Evolutionary conservation across 1,140 invertebrate species (phyloP).

Genomic region (Hypsibius dujardini): DNA sequence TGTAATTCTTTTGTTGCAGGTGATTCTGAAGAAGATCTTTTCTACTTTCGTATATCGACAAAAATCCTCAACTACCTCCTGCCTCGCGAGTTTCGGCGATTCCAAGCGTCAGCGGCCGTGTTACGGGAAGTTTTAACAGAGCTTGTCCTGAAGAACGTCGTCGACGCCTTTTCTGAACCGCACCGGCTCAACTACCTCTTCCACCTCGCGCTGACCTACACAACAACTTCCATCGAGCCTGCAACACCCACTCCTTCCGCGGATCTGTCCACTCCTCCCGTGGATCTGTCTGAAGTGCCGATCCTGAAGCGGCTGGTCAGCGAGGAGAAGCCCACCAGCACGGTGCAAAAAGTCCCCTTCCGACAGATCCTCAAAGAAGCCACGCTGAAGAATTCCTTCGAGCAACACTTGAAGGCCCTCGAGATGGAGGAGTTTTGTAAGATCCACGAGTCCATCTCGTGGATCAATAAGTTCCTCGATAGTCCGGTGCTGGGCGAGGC

Average conservation of each 20-base stretch:
- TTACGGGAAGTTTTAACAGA: constrained; percentile 7
- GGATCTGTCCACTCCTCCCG: not conserved
- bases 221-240: not conserved
- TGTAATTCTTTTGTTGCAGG: not conserved
- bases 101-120: not conserved
- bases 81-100: not conserved
- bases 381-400: constrained; percentile 11
- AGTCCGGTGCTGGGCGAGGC: constrained; percentile 15
- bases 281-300: not conserved
- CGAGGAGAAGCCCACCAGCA: not conserved
- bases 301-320: not conserved
- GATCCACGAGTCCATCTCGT: constrained; percentile 6
- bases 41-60: not conserved
- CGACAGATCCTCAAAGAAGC: constrained; percentile 10
- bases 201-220: not conserved
- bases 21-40: not conserved
- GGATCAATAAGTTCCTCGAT: constrained; percentile 14
- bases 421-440: not conserved
- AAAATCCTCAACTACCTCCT: not conserved
- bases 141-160: not conserved
- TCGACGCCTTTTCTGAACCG: not conserved
- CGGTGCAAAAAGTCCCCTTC: not conserved
- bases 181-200: not conserved
- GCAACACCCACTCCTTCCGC: too few relatives aligned
- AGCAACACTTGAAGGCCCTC: not conserved